Evolutionary conservation across 1,140 invertebrate genomes (phyloP).

Genomic region (Archegozetes longisetosus): DNA sequence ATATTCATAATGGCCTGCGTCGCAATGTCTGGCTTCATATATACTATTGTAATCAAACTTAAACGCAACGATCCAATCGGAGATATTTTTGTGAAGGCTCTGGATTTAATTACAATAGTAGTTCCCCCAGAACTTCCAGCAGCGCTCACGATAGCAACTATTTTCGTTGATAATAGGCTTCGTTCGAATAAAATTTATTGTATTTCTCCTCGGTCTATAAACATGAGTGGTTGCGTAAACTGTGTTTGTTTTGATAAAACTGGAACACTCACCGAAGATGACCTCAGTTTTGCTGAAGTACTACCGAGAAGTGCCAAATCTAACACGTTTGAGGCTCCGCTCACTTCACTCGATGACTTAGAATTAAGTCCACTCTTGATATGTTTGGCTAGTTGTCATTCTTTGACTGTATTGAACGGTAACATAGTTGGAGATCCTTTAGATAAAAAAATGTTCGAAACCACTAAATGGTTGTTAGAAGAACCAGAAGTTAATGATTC

Average conservation of each 20-base stretch:
- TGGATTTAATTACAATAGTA: slow-evolving; percentile 86
- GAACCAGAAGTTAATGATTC: slow-evolving; percentile 65
- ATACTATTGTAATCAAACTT: slow-evolving; percentile 23
- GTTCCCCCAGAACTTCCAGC: slow-evolving; percentile 84
- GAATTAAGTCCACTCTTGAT: slow-evolving; percentile 24
- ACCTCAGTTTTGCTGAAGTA: slow-evolving; percentile 75
- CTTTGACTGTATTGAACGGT: slow-evolving; percentile 60
- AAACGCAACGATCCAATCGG: slow-evolving; percentile 20
- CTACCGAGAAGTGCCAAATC: slow-evolving; percentile 38
- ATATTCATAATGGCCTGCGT: slow-evolving; percentile 29
- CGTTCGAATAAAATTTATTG: slow-evolving; percentile 70
- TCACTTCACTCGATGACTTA: background rate
- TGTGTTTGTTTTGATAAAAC: slow-evolving; percentile 95
- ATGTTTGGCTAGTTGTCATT: slow-evolving; percentile 61
- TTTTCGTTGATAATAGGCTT: slow-evolving; percentile 63
- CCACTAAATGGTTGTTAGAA: slow-evolving; percentile 63
- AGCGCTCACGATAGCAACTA: slow-evolving; percentile 80
- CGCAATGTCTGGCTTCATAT: slow-evolving; percentile 30
- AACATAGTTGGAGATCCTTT: slow-evolving; percentile 60
- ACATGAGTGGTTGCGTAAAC: slow-evolving; percentile 79
- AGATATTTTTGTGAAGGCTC: slow-evolving; percentile 34
- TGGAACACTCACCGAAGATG: slow-evolving; percentile 85
- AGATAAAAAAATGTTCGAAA: slow-evolving; percentile 74
- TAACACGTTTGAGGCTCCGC: background rate
- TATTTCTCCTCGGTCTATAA: slow-evolving; percentile 73